Conservation (phyloP, 1,140 invertebrate species). For the Drosophila mauritiana region DNA sequence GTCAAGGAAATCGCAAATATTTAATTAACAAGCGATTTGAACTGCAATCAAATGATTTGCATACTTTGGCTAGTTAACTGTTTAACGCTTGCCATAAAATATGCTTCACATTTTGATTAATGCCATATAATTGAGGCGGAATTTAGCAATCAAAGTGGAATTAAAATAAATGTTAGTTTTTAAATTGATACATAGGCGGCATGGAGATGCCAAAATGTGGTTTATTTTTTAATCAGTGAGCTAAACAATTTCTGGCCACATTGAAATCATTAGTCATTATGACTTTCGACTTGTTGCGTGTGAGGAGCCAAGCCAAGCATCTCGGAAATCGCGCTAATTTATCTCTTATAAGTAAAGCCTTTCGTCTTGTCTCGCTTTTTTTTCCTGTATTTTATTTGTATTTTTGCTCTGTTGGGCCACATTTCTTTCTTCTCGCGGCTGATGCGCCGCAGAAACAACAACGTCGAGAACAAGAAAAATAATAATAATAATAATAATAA, state of each 20-base stretch:
- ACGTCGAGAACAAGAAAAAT: not conserved
- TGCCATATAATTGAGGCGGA: conserved; percentile 45
- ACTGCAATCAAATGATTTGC: conserved; percentile 41
- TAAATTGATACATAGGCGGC: conserved; percentile 35
- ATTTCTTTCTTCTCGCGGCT: conserved; percentile 34
- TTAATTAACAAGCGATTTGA: conserved; percentile 30
- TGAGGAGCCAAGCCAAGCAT: conserved; percentile 36
- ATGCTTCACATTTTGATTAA: conserved; percentile 52
- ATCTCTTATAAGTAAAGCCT: conserved; percentile 66
- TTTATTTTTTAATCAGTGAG: conserved; percentile 27
- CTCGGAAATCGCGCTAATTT: conserved; percentile 74
- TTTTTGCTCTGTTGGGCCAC: conserved; percentile 28
- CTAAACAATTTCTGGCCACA: conserved; percentile 66
- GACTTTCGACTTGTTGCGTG: conserved; percentile 64
- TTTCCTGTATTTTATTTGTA: conserved; percentile 9
- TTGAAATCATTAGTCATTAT: conserved; percentile 77
- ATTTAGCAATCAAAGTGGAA: conserved; percentile 56
- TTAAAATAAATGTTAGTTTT: conserved; percentile 50
- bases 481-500: conserved; percentile 40
- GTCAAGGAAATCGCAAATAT: conserved; percentile 19
- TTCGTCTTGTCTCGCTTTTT: conserved; percentile 43
- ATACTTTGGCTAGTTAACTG: conserved; percentile 47
- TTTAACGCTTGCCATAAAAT: conserved; percentile 49
- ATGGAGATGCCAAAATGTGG: not conserved
- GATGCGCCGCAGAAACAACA: conserved; percentile 27